These are phyloP conservation scores for Drosophila mayri DNA, from an alignment of 1,140 invertebrate genomes.

Conservation along the genomic window DNA sequence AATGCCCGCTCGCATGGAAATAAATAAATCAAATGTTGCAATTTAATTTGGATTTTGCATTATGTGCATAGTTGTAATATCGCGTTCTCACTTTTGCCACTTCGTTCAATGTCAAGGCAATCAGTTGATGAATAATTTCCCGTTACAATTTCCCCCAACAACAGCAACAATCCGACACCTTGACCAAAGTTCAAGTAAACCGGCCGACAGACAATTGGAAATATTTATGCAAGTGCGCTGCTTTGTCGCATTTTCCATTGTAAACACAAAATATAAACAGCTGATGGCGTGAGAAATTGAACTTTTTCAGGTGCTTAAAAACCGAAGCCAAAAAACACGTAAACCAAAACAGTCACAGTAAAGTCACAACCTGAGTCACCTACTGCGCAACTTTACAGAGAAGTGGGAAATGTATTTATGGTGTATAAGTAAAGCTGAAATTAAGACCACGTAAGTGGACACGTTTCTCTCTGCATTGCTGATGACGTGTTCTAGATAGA, in stretches of 20 bases:
- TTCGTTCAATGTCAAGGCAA: conserved; percentile 36
- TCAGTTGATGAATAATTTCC: conserved; percentile 36
- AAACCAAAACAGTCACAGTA: not conserved
- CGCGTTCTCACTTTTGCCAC: conserved; percentile 16
- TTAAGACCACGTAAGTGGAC: conserved; percentile 32
- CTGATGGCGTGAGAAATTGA: conserved; percentile 32
- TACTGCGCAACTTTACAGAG: conserved; percentile 16
- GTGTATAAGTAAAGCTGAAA: conserved; percentile 5
- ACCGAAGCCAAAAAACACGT: conserved; percentile 11
- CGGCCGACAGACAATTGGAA: conserved; percentile 4
- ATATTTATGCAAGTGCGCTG: conserved; percentile 20
- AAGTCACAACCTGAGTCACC: conserved; percentile 12
- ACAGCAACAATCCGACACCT: conserved; percentile 12
- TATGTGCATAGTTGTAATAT: conserved; percentile 6
- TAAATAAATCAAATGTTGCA: conserved; percentile 40
- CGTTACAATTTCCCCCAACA: conserved; percentile 29
- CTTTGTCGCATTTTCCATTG: conserved; percentile 1
- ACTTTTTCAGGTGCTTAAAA: conserved; percentile 11
- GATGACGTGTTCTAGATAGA: conserved; percentile 31
- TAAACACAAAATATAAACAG: conserved; percentile 36
- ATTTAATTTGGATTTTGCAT: conserved; percentile 32
- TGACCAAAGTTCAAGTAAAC: conserved; percentile 43
- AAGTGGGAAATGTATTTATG: conserved; percentile 3
- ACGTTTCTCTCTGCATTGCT: conserved; percentile 14
- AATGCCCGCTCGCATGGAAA: conserved; percentile 24